Conservation (phyloP, 2,113 vertebrate species). For the Myrmecobius fasciatus region DNA sequence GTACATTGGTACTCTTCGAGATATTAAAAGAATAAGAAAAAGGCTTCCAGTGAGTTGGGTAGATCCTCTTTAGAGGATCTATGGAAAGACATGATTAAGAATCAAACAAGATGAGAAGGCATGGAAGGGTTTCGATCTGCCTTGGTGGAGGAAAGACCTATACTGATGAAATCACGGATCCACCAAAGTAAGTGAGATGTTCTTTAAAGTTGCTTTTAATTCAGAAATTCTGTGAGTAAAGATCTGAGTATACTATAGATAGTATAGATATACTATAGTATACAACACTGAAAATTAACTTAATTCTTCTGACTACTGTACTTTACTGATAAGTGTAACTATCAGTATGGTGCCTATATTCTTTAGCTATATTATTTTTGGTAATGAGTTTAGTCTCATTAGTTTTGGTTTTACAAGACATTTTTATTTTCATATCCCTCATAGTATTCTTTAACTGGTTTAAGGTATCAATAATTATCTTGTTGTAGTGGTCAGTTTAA, state of each 20-base stretch:
- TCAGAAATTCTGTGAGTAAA: neutral
- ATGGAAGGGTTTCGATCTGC: neutral
- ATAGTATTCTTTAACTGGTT: neutral
- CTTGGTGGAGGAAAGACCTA: neutral
- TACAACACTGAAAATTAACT: neutral
- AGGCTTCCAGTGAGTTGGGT: neutral
- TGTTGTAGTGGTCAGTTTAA: neutral
- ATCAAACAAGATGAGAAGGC: neutral
- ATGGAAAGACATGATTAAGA: neutral
- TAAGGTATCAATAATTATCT: neutral
- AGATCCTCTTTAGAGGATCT: neutral
- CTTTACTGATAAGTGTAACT: neutral
- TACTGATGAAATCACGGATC: neutral
- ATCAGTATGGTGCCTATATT: neutral
- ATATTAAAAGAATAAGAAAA: neutral
- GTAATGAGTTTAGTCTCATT: neutral
- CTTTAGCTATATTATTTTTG: neutral
- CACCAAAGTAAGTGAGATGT: neutral
- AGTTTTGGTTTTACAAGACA: slow-evolving; percentile 15
- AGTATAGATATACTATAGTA: neutral
- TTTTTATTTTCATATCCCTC: slow-evolving; percentile 19
- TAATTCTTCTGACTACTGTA: neutral
- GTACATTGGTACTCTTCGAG: neutral
- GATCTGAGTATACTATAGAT: no score
- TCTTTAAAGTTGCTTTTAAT: neutral